These are phyloP conservation scores for Garrulus glandarius DNA, from an alignment of 2,797 vertebrate species.

Conservation along the genomic window DNA sequence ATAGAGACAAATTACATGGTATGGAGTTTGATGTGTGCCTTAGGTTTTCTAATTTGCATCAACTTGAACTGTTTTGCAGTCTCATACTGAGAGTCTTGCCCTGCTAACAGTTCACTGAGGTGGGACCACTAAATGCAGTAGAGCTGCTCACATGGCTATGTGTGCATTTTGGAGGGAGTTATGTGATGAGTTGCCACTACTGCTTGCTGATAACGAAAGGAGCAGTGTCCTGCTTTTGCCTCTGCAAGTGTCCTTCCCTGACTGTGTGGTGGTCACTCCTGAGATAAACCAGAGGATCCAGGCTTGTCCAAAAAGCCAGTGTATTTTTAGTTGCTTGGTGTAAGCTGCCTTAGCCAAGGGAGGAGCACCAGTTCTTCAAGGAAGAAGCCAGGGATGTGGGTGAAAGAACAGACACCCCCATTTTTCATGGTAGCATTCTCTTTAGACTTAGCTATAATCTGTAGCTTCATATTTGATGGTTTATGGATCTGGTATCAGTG, in stretches of 20 bases:
- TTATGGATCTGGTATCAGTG: background rate
- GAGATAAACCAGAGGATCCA: background rate
- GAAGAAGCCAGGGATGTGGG: background rate
- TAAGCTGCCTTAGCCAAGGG: background rate
- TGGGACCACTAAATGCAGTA: rapidly evolving
- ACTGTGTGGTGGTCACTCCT: rapidly evolving
- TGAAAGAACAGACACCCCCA: background rate
- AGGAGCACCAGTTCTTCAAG: background rate
- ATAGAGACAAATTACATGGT: background rate
- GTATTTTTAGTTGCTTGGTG: background rate
- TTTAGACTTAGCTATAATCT: background rate
- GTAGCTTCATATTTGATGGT: background rate
- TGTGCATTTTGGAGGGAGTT: background rate
- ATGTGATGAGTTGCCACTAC: background rate
- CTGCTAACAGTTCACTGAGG: background rate
- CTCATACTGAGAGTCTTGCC: background rate
- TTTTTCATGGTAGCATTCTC: background rate
- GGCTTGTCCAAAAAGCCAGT: background rate
- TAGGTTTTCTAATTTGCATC: background rate
- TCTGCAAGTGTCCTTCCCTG: background rate
- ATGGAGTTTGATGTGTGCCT: background rate
- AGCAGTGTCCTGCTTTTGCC: background rate
- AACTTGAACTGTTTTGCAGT: background rate
- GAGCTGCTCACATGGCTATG: rapidly evolving
- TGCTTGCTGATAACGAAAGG: background rate